phyloP scores from a whole-genome alignment of 2,888 invertebrate genomes.

The Lamellibrachia columna region DNA sequence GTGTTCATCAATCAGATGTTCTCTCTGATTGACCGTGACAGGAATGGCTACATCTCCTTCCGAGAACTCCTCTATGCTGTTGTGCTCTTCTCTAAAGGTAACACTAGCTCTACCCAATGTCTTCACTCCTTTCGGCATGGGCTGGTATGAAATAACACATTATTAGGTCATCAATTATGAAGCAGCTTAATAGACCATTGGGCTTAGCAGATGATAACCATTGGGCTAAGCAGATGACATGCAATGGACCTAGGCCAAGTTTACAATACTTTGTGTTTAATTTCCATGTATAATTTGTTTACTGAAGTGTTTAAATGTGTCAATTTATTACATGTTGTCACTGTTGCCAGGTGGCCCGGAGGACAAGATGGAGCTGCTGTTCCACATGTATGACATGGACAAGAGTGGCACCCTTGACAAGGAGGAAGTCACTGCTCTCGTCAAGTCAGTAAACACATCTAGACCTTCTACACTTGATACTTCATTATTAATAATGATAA shows the following conservation, averaged over 20 bases:
- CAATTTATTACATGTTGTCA: too few relatives aligned
- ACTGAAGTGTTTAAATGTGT: too few relatives aligned
- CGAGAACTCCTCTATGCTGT: slow-evolving; percentile 73
- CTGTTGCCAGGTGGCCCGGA: slow-evolving; percentile 39
- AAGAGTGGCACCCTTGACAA: slow-evolving; percentile 52
- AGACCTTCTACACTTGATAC: background rate
- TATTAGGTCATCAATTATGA: too few relatives aligned
- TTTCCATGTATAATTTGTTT: too few relatives aligned
- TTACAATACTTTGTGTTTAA: too few relatives aligned
- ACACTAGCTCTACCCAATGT: slow-evolving; percentile 66
- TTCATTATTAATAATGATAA: background rate
- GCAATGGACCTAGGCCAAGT: too few relatives aligned
- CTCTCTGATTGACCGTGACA: slow-evolving; percentile 71
- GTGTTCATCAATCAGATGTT: slow-evolving; percentile 73
- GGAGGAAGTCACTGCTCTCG: slow-evolving; percentile 55
- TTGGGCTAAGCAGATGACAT: too few relatives aligned
- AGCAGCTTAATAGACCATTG: too few relatives aligned
- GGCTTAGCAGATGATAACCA: too few relatives aligned
- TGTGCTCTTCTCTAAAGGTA: slow-evolving; percentile 72
- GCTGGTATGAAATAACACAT: too few relatives aligned
- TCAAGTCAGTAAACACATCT: slow-evolving; percentile 47
- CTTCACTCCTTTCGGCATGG: slow-evolving; percentile 55
- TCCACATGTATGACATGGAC: slow-evolving; percentile 60
- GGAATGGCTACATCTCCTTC: slow-evolving; percentile 74
- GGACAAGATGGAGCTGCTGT: slow-evolving; percentile 59